Percentiles rank a stretch among this genome's conserved stretches.
phyloP scores from a whole-genome alignment of 53 echinoderm and acorn worm species.

The Echinometra lucunter region DNA sequence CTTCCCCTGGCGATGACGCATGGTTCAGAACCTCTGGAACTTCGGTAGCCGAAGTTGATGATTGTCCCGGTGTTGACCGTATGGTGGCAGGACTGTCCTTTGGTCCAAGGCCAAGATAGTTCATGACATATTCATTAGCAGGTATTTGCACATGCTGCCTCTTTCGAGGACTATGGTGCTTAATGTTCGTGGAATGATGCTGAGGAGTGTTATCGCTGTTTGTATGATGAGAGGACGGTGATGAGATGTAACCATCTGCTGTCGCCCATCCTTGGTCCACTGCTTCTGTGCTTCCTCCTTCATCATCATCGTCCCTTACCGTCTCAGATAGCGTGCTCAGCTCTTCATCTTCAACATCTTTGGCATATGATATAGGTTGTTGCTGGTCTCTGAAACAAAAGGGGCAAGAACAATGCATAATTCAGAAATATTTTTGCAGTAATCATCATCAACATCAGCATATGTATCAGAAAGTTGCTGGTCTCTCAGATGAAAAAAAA shows the following conservation, averaged over 20 bases:
- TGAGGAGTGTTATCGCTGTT: background rate
- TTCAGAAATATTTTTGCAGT: too few species aligned
- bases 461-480: too few species aligned
- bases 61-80: background rate
- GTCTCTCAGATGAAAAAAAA: too few species aligned
- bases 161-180: background rate
- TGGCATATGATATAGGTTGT: background rate
- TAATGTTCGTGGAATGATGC: background rate
- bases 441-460: too few species aligned
- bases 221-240: slow-evolving; percentile 24
- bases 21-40: background rate
- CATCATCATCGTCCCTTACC: background rate
- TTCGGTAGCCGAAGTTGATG: background rate
- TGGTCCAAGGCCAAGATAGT: slow-evolving; percentile 5
- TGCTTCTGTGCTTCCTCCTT: background rate
- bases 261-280: slow-evolving; percentile 15
- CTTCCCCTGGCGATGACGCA: background rate
- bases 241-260: background rate
- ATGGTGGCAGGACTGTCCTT: background rate
- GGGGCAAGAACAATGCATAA: too few species aligned
- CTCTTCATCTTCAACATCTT: background rate
- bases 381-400: background rate
- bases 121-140: slow-evolving; percentile 17
- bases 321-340: background rate
- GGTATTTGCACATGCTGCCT: background rate